phyloP scores from a whole-genome alignment of 1,140 invertebrate genomes.

The Coboldia fuscipes region DNA sequence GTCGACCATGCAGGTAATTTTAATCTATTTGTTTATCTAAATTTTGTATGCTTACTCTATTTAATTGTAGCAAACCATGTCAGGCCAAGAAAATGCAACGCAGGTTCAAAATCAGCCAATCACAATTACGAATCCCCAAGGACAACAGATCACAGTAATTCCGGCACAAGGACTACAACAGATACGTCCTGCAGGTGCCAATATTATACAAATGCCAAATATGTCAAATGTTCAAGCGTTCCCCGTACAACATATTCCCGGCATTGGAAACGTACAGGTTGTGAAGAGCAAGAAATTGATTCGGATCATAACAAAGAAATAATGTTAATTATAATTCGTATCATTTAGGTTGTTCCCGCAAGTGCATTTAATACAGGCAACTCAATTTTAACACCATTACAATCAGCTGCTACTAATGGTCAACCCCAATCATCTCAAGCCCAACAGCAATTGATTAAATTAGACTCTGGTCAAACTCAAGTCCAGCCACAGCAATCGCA shows the following conservation, averaged over 20 bases:
- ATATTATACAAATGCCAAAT: slow-evolving; percentile 16
- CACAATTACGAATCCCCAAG: slow-evolving; percentile 38
- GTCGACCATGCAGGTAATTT: no score
- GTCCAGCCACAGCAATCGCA: slow-evolving; percentile 12
- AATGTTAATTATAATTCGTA: no score
- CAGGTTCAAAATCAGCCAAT: slow-evolving; percentile 35
- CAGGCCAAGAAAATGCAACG: no score
- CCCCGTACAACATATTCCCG: slow-evolving; percentile 46
- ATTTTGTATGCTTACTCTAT: no score
- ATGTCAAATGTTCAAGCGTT: slow-evolving; percentile 28
- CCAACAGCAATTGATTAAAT: slow-evolving; percentile 8
- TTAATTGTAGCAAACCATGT: no score
- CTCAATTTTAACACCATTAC: slow-evolving; percentile 4
- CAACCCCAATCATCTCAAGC: slow-evolving; percentile 17
- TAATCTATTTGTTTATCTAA: no score
- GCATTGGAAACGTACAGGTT: slow-evolving; percentile 57
- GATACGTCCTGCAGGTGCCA: slow-evolving; percentile 1
- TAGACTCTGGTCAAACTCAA: slow-evolving; percentile 8
- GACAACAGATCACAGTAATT: slow-evolving; percentile 50
- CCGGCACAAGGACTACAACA: slow-evolving; percentile 27
- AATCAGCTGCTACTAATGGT: background rate
- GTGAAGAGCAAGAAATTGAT: no score
- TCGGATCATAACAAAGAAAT: no score
- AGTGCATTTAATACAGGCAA: slow-evolving; percentile 21
- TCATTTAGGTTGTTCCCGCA: slow-evolving; percentile 35